A percentile compares a stretch with the other conserved stretches of the same genome.
Evolutionary conservation across 2,888 invertebrate species (phyloP).

Genomic region (Apotomis turbidana): DNA sequence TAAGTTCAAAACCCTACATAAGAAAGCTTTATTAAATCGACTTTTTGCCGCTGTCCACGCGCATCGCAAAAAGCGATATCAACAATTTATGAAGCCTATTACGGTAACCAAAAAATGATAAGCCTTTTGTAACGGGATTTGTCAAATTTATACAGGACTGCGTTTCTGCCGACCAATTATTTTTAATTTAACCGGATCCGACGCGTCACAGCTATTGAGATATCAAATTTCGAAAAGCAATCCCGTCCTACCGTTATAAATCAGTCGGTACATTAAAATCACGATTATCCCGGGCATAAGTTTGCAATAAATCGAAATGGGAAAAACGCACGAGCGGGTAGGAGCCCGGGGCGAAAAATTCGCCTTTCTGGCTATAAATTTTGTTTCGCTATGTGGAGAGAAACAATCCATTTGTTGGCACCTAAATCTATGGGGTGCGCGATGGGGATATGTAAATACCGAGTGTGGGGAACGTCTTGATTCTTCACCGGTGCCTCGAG

Average conservation of each 20-base stretch:
- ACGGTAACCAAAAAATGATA: conserved; percentile 75
- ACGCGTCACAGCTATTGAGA: conserved; percentile 76
- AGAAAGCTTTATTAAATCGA: conserved; percentile 32
- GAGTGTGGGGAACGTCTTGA: conserved; percentile 54
- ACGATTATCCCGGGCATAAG: conserved; percentile 80
- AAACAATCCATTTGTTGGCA: conserved; percentile 79
- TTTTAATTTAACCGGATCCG: conserved; percentile 56
- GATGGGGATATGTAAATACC: conserved; percentile 71
- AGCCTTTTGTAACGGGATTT: conserved; percentile 69
- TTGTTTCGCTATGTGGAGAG: conserved; percentile 65
- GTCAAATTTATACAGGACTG: conserved; percentile 61
- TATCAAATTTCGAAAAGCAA: conserved; percentile 82
- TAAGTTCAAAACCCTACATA: conserved; percentile 13
- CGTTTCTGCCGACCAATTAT: conserved; percentile 66
- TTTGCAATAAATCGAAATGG: conserved; percentile 78
- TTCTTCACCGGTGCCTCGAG: conserved; percentile 45
- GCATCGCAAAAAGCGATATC: conserved; percentile 70
- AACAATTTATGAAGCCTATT: conserved; percentile 79
- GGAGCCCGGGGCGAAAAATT: conserved; percentile 60
- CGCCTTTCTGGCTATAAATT: conserved; percentile 68
- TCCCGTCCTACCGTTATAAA: conserved; percentile 72
- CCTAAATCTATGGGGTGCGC: conserved; percentile 71
- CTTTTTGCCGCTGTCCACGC: conserved; percentile 47
- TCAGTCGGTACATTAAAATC: conserved; percentile 79
- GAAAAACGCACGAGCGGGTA: conserved; percentile 57